Conservation (phyloP, 2,797 vertebrate genomes). For the Lates japonicus region DNA sequence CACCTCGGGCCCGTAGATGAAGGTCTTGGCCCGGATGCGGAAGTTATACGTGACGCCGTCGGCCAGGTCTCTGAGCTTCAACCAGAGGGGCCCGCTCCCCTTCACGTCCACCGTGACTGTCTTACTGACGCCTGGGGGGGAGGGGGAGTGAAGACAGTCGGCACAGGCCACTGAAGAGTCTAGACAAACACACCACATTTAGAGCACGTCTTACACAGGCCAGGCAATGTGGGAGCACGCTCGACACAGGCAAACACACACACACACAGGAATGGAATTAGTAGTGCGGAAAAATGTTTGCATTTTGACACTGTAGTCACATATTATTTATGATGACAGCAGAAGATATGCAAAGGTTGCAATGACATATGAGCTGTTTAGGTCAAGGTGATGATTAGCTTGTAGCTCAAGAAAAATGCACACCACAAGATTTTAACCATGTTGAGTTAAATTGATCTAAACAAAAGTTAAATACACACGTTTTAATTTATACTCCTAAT, state of each 20-base stretch:
- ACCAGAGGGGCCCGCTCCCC: slow-evolving; percentile 92
- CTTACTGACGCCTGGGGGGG: slow-evolving; percentile 95
- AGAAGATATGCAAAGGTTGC: slow-evolving; percentile 22
- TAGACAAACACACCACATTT: slow-evolving; percentile 84
- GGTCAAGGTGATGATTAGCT: slow-evolving; percentile 49
- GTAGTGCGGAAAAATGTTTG: slow-evolving; percentile 29
- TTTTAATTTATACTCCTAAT: neutral
- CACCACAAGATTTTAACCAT: slow-evolving; percentile 35
- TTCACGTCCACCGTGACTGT: slow-evolving; percentile 98
- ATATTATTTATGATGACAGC: slow-evolving; percentile 30
- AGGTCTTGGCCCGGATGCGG: slow-evolving; percentile 94
- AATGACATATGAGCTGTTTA: slow-evolving; percentile 40
- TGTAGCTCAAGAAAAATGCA: slow-evolving; percentile 51
- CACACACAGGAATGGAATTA: slow-evolving; percentile 60
- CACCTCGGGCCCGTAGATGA: slow-evolving; percentile 94
- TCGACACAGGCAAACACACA: slow-evolving; percentile 39
- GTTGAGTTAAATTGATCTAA: neutral
- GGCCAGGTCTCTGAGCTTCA: slow-evolving; percentile 95
- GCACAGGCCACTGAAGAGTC: slow-evolving; percentile 86
- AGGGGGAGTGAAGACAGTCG: slow-evolving; percentile 87
- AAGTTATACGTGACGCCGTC: slow-evolving; percentile 95
- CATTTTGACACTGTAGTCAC: slow-evolving; percentile 22
- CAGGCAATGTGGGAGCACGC: slow-evolving; percentile 55
- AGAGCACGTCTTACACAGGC: slow-evolving; percentile 74
- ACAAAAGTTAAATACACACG: neutral